Evolutionary conservation across 1,140 invertebrate species (phyloP), one percentile per base, ranked within the genome.

Genomic region (Aphis gossypii): DNA sequence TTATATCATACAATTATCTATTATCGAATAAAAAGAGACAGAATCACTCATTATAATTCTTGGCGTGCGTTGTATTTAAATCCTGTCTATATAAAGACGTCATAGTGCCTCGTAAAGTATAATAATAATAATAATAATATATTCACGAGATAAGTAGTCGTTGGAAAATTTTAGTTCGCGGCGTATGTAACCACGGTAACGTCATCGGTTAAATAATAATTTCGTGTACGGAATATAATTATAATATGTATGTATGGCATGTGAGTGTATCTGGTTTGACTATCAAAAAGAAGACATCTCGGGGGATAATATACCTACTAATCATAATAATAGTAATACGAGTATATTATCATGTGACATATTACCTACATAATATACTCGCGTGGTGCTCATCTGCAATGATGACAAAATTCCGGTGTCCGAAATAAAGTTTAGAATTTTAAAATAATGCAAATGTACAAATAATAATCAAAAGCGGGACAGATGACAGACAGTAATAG

Each of bases 61-160:
- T 35, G 9, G 23, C 23, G 83, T 25, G 83, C 25, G 83, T 44
- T 23, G 41, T 41, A 23, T 83, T 38, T 35, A 38, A 41, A 86
- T 44, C 23, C 8, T 8, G 11, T 86, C 23, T 44, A 83, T 44
- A 23, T 84, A 84, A 84, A 30, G 23, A 86, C 8, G 48, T 51
- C 48, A 86, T 86, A 5, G 83, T 86, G 23, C 44, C 23, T 41
- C 38, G 23, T 44, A 30, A 44, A 86, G 8, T 86, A 14, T 44
- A 83, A 83, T 83, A 35, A 35, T 35, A 83, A 83, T 83, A 86
- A 84, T 83, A 84, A 86, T 86, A 86, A 86, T 44, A 86, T 86
- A 86, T 86, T 86, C 25, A 87, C 84, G 44, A 48, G 44, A 48
- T 87, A 87, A 48, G 44, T 87, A 87, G 41, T 20, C 30, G 30